A percentile compares a stretch with the other conserved stretches of the same genome.
phyloP scores from a whole-genome alignment of 1,140 invertebrate species.

The Sycophaga agraensis region DNA sequence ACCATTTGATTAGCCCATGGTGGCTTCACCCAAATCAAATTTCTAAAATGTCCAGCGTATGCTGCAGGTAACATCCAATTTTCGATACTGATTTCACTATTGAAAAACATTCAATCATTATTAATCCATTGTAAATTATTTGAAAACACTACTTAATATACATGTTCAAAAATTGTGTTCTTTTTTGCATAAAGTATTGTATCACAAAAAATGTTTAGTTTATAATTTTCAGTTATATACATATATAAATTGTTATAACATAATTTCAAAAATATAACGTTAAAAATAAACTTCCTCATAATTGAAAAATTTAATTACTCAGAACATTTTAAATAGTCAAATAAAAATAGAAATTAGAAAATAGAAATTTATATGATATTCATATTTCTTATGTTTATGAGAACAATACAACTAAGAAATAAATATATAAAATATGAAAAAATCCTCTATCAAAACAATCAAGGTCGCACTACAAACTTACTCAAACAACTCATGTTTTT shows the following conservation, averaged over 20 bases:
- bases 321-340: no score
- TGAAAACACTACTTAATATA: no score
- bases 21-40: slow-evolving; percentile 84
- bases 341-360: no score
- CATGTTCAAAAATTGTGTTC: no score
- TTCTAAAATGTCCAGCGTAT: slow-evolving; percentile 81
- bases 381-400: no score
- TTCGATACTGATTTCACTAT: slow-evolving; percentile 76
- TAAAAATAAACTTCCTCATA: neutral
- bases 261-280: neutral
- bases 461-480: slow-evolving; percentile 32
- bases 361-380: no score
- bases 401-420: neutral
- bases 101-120: no score
- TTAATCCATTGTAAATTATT: no score
- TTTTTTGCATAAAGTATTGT: no score
- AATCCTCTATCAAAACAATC: neutral
- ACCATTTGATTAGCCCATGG: slow-evolving; percentile 83
- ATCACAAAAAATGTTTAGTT: no score
- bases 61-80: slow-evolving; percentile 89
- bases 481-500: slow-evolving; percentile 63
- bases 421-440: neutral
- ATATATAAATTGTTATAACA: neutral
- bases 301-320: no score
- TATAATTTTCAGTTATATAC: no score